Evolutionary conservation across 2,113 vertebrate genomes (phyloP), one percentile per base, ranked within the genome.

Genomic region (Baryphthengus martii): DNA sequence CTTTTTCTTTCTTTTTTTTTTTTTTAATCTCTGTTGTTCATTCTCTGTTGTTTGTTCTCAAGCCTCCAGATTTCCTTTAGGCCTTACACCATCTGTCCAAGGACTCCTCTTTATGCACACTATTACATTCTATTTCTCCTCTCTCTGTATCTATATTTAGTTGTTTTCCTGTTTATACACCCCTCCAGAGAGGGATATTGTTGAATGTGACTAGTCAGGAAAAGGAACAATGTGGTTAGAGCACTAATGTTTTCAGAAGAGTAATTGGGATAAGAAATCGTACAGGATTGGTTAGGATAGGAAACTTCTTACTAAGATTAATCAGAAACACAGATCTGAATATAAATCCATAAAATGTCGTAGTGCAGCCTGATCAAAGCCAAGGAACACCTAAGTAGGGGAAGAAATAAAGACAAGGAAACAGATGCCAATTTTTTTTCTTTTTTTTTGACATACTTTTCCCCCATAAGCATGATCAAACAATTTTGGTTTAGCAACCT

Each of bases 201-300:
- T 95, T 95, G 80, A 90, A 87, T 90, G 20, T n/a, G 80, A 93
- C 90, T 84, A 81, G 80, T 90, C 95, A 95, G 95, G 95, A 97
- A 97, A 73, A 92, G 63, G 84, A 94, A 94, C 90, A 93, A 86
- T 84, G 83, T 0, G 26, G 83, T 86, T 63, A 92, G 24, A 74
- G 24, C 83, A 88, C 31, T 80, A 84, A 92, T 80, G 37, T 50
- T 86, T 93, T 85, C 79, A 92, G 85, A 92, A 49, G 21, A 77
- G 23, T 67, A 93, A 84, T 26, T 50, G 59, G 72, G 42, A 95
- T 93, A 76, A 75, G 79, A 95, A 86, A 42, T 26, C 1, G 0
- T n/a, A 45, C 24, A 84, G 26, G 63, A 62, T 9, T 58, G 75
- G 5, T 25, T 70, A 83, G 33, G 33, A 63, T 8, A 90, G n/a